Evolutionary conservation across 2,113 vertebrate genomes (phyloP), one percentile per base, ranked within the genome.

Genomic region (Pseudorasbora parva): DNA sequence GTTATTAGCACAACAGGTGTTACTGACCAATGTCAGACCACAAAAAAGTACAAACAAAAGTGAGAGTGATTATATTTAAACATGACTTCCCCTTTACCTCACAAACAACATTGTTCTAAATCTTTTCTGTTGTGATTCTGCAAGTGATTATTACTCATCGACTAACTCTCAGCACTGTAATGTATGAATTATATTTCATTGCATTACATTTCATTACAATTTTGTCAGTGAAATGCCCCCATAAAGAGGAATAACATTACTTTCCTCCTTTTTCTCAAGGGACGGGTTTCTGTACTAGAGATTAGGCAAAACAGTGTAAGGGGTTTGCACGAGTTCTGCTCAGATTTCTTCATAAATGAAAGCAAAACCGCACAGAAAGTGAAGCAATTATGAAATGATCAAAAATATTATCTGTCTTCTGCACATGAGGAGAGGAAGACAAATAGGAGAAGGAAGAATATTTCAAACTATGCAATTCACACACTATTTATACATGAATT

Each of bases 41-140:
- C 45, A n/a, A 8, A 27, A 21, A 82, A 80, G 21, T 54, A 76
- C 78, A 60, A 72, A 71, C 75, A 33, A 75, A 82, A 85, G 78
- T 89, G 85, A 82, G 78, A 76, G 19, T 43, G 82, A 81, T 17
- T 92, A 93, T 91, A 89, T 90, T 91, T 91, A 91, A 25, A 54
- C 7, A 30, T 86, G 89, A 93, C 92, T 94, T 95, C 93, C 90
- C 81, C 62, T 56, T 89, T 93, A 80, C 85, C 76, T 75, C 43
- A 57, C 41, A 74, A 75, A 81, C 51, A 80, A 85, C 56, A 83
- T 51, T 9, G 1, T 49, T 51, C 14, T 19, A 6, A 77, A 41
- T 2, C 17, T 41, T 59, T n/a, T 9, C 4, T 12, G 6, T 57
- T 37, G 10, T 41, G 30, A 57, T 54, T 51, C 25, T 75, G 8